Evolutionary conservation across 2,888 invertebrate genomes (phyloP).

Genomic region (Xestobium rufovillosum): DNA sequence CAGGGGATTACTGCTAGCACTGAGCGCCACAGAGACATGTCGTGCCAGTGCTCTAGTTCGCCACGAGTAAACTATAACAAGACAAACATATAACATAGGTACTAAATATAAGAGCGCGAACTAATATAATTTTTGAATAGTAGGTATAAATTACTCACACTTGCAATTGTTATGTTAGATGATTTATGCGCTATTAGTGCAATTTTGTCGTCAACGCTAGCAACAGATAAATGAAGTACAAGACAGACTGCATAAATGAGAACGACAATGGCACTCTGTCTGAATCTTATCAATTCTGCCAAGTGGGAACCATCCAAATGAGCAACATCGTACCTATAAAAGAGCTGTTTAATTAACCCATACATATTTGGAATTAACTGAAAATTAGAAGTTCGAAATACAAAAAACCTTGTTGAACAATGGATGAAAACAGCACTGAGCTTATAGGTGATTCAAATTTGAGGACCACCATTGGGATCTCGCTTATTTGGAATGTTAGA

Average conservation of each 20-base stretch:
- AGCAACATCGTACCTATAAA: slow-evolving; percentile 38
- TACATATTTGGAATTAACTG: too few relatives aligned
- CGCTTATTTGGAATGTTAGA: too few relatives aligned
- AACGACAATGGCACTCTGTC: slow-evolving; percentile 34
- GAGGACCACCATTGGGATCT: too few relatives aligned
- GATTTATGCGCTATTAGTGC: slow-evolving; percentile 29
- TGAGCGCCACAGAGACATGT: slow-evolving; percentile 54
- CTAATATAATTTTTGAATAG: too few relatives aligned
- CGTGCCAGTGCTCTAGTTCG: slow-evolving; percentile 53
- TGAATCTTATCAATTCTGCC: slow-evolving; percentile 31
- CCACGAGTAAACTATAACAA: slow-evolving; percentile 47
- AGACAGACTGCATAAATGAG: slow-evolving; percentile 35
- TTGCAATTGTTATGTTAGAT: slow-evolving; percentile 24
- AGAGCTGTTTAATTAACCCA: too few relatives aligned
- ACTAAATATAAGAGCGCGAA: slow-evolving; percentile 6
- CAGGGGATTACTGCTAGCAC: slow-evolving; percentile 51
- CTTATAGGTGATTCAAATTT: too few relatives aligned
- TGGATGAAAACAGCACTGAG: too few relatives aligned
- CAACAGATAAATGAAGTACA: slow-evolving; percentile 35
- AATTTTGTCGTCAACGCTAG: slow-evolving; percentile 37
- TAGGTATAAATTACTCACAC: slow-evolving; percentile 23
- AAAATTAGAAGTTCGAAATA: too few relatives aligned
- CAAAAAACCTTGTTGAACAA: too few relatives aligned
- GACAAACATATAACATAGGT: slow-evolving; percentile 14
- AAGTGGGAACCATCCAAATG: slow-evolving; percentile 32